phyloP scores from a whole-genome alignment of 2,888 invertebrate species.

The Ametastegia equiseti region DNA sequence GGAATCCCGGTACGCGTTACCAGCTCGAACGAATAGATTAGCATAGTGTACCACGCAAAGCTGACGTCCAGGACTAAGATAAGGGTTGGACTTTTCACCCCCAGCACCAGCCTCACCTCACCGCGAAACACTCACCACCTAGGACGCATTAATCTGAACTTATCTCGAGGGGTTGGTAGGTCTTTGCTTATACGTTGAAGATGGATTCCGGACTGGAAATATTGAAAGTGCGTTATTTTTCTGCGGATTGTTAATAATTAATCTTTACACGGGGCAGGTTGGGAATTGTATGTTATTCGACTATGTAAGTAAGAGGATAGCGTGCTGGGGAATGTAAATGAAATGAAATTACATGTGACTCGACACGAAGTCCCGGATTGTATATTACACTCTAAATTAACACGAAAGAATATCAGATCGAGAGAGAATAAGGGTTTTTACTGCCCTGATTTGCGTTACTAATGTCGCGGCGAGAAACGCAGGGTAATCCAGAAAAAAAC shows the following conservation, averaged over 20 bases:
- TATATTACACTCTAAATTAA: neutral
- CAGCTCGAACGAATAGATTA: slow-evolving; percentile 62
- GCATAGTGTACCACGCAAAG: slow-evolving; percentile 72
- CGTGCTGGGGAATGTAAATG: slow-evolving; percentile 19
- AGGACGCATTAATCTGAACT: slow-evolving; percentile 6
- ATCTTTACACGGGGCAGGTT: no score
- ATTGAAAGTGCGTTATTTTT: no score
- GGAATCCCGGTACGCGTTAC: slow-evolving; percentile 37
- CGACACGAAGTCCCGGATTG: neutral
- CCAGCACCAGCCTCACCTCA: neutral
- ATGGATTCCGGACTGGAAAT: neutral
- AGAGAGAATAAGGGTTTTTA: neutral
- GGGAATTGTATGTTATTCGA: no score
- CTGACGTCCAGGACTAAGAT: slow-evolving; percentile 72
- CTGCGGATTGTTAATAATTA: no score
- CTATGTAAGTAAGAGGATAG: neutral
- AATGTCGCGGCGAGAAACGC: neutral
- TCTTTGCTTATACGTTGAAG: no score
- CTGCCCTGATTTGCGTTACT: no score
- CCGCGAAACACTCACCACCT: slow-evolving; percentile 21
- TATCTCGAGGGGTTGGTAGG: neutral
- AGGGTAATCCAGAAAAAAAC: neutral
- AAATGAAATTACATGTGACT: slow-evolving; percentile 18
- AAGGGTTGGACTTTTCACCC: slow-evolving; percentile 57
- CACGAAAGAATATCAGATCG: neutral